Conservation (phyloP, 2,113 vertebrate species). For the Rhynchopsitta pachyrhyncha region DNA sequence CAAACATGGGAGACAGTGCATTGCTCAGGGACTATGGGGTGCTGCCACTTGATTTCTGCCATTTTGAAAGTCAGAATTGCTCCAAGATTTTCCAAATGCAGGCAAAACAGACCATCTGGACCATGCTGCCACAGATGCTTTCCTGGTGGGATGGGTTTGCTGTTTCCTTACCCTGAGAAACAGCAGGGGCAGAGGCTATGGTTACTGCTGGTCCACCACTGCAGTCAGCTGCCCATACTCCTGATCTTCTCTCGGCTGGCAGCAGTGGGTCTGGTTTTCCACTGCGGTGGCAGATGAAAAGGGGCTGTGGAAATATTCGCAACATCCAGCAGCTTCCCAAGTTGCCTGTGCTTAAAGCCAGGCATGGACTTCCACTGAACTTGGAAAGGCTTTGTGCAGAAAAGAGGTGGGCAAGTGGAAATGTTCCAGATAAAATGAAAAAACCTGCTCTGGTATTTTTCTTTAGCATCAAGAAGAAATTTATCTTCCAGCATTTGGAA, state of each 20-base stretch:
- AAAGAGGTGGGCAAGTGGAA: constrained; percentile 15
- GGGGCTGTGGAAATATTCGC: background rate
- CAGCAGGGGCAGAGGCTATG: background rate
- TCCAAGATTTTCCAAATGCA: background rate
- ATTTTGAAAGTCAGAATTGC: background rate
- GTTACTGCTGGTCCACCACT: background rate
- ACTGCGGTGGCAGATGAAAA: background rate
- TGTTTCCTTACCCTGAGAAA: accelerated
- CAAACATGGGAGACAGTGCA: background rate
- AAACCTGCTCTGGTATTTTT: background rate
- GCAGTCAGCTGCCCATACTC: background rate
- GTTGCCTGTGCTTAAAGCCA: background rate
- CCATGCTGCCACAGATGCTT: background rate
- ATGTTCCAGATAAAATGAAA: constrained; percentile 22
- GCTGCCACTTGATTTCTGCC: background rate
- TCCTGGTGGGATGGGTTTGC: background rate
- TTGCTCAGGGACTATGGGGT: background rate
- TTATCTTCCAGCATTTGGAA: background rate
- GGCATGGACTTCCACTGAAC: background rate
- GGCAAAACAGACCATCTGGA: background rate
- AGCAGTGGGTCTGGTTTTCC: background rate
- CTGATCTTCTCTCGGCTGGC: background rate
- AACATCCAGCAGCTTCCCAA: background rate
- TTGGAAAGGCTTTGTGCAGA: background rate
- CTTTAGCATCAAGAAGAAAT: background rate